Base-by-base conservation (phyloP, 2,113 vertebrate genomes). In the Notarius lentiginosus region DNA sequence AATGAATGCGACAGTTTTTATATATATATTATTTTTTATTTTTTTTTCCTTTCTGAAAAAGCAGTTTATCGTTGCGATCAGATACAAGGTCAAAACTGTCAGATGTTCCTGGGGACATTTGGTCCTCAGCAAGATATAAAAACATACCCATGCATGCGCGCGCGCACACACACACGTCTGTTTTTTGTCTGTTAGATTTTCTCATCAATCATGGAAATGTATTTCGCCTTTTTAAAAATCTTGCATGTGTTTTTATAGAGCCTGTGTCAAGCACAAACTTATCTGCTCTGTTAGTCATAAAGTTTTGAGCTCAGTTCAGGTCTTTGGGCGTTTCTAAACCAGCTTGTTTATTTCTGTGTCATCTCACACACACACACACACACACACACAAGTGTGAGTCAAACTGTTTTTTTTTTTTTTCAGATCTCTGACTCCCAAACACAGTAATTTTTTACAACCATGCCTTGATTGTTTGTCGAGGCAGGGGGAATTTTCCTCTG, bases 401-500 rank as follows among this genome's bases (percentile, higher is more conserved):
- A 58, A 18, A 30, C 41, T 30, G 34, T 20, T 77, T 20, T 77
- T 77, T 30, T 20, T 77, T 20, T 77, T 77, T 30, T 79, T 47
- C 34, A n/a, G 17, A 30, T 2, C 6, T 56, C 75, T 24, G 49
- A 77, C 20, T 84, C 12, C 27, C 15, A 51, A 77, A 22, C 55
- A 53, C 58, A 15, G 53, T 47, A 20, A 47, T 15, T 80, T 70
- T 70, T 60, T 60, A 79, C 53, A 84, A 27, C 53, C 87, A 73
- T 55, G 88, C 77, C 84, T 61, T 86, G 56, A 68, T 93, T 92
- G 91, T 95, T 94, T 90, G 89, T 92, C 89, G 72, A 89, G 88
- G 83, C 91, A 82, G 92, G 93, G 93, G 91, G 93, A 92, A 94
- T 94, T 93, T 94, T 89, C 88, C 56, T 79, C n/a, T 49, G 11